phyloP scores from a whole-genome alignment of 1,140 invertebrate genomes.

The Octopus bimaculoides region DNA sequence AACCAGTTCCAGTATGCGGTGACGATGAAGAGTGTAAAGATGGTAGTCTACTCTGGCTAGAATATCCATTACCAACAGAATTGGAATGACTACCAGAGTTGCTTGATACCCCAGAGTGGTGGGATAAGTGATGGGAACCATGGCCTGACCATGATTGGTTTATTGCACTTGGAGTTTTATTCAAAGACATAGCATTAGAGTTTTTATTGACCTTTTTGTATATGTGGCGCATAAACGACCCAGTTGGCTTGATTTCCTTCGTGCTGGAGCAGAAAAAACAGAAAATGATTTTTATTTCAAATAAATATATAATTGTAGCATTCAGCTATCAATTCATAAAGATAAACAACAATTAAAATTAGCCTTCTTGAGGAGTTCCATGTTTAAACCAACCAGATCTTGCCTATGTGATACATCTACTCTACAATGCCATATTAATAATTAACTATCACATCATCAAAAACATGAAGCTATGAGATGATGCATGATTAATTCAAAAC shows the following conservation, averaged over 20 bases:
- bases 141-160: constrained; percentile 12
- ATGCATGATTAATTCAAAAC: too few relatives aligned
- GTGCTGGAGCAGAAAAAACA: constrained; percentile 63
- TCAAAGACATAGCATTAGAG: neutral
- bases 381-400: too few relatives aligned
- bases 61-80: neutral
- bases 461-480: too few relatives aligned
- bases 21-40: constrained; percentile 5
- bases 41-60: neutral
- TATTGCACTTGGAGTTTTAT: neutral
- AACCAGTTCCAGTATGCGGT: neutral
- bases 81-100: neutral
- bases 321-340: too few relatives aligned
- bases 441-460: too few relatives aligned
- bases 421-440: too few relatives aligned
- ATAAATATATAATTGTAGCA: too few relatives aligned
- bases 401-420: too few relatives aligned
- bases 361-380: too few relatives aligned
- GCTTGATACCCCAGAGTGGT: neutral
- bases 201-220: constrained; percentile 64
- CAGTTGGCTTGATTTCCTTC: constrained; percentile 85
- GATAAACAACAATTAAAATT: too few relatives aligned
- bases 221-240: constrained; percentile 73
- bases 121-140: neutral
- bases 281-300: too few relatives aligned